These are phyloP conservation scores for Ridgeia piscesae DNA, from an alignment of 1,140 invertebrate genomes.

Conservation along the genomic window DNA sequence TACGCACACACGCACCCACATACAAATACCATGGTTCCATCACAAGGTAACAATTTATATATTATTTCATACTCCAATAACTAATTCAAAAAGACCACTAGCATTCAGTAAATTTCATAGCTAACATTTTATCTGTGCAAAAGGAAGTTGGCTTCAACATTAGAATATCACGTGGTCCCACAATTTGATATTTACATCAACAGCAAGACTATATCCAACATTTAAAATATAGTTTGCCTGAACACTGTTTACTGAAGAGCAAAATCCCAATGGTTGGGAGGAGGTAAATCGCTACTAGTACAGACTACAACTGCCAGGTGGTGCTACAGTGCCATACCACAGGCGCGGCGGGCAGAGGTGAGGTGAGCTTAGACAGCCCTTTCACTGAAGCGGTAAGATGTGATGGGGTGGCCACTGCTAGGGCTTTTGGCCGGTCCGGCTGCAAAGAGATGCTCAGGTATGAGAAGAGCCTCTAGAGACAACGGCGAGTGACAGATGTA, in stretches of 20 bases:
- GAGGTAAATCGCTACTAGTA: too few species aligned
- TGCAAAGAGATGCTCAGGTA: not conserved
- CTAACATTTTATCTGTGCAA: too few species aligned
- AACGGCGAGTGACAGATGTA: not conserved
- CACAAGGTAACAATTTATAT: not conserved
- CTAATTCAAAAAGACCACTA: not conserved
- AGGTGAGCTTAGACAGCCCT: not conserved
- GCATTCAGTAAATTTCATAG: not conserved
- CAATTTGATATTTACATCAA: too few species aligned
- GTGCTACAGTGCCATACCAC: not conserved
- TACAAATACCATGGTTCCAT: not conserved
- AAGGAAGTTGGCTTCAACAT: too few species aligned
- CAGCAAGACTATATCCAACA: too few species aligned
- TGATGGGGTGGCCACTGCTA: not conserved
- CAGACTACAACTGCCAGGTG: not conserved
- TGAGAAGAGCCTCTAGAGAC: not conserved
- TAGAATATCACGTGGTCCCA: too few species aligned
- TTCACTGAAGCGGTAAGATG: not conserved
- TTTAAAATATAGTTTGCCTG: too few species aligned
- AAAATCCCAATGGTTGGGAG: too few species aligned
- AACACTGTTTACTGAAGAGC: too few species aligned
- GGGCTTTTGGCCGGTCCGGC: not conserved
- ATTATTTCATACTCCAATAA: not conserved
- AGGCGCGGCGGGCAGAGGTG: not conserved
- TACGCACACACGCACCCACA: not conserved